Evolutionary conservation across 2,888 invertebrate species (phyloP).

Genomic region (Eretmocerus hayati): DNA sequence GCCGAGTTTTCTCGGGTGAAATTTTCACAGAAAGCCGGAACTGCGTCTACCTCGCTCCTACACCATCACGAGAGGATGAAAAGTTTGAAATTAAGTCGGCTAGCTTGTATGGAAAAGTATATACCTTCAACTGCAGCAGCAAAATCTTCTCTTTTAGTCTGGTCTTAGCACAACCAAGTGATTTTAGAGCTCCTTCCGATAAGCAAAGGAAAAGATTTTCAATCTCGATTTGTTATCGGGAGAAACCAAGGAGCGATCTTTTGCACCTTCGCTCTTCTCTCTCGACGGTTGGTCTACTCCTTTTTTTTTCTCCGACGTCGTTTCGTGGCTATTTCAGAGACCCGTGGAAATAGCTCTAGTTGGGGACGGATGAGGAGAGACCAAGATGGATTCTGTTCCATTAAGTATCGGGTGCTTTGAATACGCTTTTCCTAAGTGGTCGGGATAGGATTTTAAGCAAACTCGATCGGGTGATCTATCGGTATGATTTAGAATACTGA

Average conservation of each 20-base stretch:
- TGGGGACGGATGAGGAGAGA: no score
- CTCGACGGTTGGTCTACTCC: not conserved
- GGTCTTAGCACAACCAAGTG: not conserved
- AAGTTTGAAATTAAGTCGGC: constrained; percentile 22
- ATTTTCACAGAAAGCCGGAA: constrained; percentile 5
- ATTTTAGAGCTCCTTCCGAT: constrained; percentile 21
- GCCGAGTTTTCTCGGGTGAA: not conserved
- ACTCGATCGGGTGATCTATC: no score
- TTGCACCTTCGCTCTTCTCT: constrained; percentile 8
- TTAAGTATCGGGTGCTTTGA: no score
- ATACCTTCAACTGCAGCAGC: not conserved
- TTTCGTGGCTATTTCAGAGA: no score
- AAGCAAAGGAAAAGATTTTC: constrained; percentile 22
- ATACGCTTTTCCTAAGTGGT: no score
- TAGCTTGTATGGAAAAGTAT: constrained; percentile 14
- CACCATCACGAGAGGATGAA: constrained; percentile 9
- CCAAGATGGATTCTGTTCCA: no score
- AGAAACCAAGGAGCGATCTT: constrained; percentile 10
- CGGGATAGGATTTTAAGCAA: no score
- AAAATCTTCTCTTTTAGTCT: not conserved
- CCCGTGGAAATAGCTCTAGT: no score
- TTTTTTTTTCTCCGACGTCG: no score
- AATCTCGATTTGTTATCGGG: constrained; percentile 21
- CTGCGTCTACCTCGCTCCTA: no score
- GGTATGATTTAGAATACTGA: no score